Evolutionary conservation across 2,888 invertebrate genomes (phyloP), one percentile per base, ranked within the genome.

Genomic region (Drosophila neotestacea): DNA sequence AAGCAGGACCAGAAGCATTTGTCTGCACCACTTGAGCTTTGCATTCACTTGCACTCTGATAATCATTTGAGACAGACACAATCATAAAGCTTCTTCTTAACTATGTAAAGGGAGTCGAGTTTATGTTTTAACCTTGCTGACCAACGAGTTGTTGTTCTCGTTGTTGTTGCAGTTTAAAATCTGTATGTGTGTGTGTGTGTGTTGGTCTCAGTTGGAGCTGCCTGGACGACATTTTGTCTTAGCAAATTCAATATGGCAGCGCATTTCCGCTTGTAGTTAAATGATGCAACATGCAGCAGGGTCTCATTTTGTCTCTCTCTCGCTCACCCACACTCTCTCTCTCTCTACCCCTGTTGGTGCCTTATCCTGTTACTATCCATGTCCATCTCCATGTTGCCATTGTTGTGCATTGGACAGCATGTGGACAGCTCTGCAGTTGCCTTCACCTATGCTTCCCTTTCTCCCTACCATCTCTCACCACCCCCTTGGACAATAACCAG

Each of bases 191-290:
- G 48, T 32, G n/a, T n/a, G n/a, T 74, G 63, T 69, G 55, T 52
- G 39, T 32, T 44, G 42, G 41, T 44, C 10, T 38, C 51, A 32
- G 52, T 16, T 59, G 48, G 16, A 30, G 36, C 22, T 32, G 69
- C 16, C 69, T 63, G 64, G 30, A 34, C 27, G 44, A 56, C 77
- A 70, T 65, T 81, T 78, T 76, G 79, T 75, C 77, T 64, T 62
- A 50, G 71, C 56, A 75, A 83, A 86, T 83, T 81, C 79, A 81
- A 86, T 84, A 76, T 74, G 82, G 73, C 87, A 76, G 69, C 70
- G 62, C 76, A 81, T 87, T 73, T 83, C 83, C 85, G 83, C 51
- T 72, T 52, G 51, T 48, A 54, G 68, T 73, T 79, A 76, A 81
- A 71, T 72, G 65, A 77, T 77, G 72, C 74, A 68, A 51, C 72